Percentiles rank a stretch among this genome's conserved stretches.
phyloP scores from a whole-genome alignment of 2,888 invertebrate species.

The Diaphora mendica region DNA sequence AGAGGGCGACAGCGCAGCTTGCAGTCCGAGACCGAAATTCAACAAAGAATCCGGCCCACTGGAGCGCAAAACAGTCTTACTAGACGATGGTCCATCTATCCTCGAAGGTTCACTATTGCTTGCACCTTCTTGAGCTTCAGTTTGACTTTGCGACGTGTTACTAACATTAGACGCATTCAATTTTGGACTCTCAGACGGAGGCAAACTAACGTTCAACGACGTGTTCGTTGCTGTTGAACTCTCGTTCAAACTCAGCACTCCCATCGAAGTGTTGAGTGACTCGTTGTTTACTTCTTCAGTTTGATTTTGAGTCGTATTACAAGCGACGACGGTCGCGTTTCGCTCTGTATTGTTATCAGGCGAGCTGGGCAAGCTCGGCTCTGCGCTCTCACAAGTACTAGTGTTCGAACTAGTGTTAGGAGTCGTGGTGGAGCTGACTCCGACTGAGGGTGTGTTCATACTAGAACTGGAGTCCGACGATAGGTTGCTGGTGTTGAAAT shows the following conservation, averaged over 20 bases:
- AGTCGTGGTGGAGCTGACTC: conserved; percentile 89
- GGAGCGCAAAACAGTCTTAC: conserved; percentile 59
- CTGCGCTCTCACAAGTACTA: conserved; percentile 90
- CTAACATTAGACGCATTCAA: conserved; percentile 59
- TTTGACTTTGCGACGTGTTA: conserved; percentile 56
- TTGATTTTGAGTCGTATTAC: conserved; percentile 54
- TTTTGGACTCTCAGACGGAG: conserved; percentile 77
- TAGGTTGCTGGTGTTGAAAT: conserved; percentile 75
- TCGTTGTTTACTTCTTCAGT: conserved; percentile 62
- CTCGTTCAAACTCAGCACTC: conserved; percentile 77
- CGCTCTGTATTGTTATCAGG: conserved; percentile 77
- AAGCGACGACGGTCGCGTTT: conserved; percentile 47
- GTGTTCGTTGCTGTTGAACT: conserved; percentile 82
- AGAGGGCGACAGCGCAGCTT: conserved; percentile 77
- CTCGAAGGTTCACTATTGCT: conserved; percentile 64
- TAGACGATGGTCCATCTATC: conserved; percentile 72
- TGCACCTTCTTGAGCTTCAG: conserved; percentile 59
- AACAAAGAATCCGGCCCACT: conserved; percentile 75
- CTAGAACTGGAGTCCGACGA: conserved; percentile 90
- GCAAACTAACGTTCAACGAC: conserved; percentile 76
- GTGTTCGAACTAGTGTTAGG: conserved; percentile 90
- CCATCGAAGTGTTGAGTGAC: conserved; percentile 74
- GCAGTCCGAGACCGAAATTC: conserved; percentile 75
- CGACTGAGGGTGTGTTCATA: conserved; percentile 86
- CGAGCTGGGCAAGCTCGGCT: conserved; percentile 91